Evolutionary conservation across 2,797 vertebrate genomes (phyloP), one percentile per base, ranked within the genome.

Genomic region (Acipenser transmontanus): DNA sequence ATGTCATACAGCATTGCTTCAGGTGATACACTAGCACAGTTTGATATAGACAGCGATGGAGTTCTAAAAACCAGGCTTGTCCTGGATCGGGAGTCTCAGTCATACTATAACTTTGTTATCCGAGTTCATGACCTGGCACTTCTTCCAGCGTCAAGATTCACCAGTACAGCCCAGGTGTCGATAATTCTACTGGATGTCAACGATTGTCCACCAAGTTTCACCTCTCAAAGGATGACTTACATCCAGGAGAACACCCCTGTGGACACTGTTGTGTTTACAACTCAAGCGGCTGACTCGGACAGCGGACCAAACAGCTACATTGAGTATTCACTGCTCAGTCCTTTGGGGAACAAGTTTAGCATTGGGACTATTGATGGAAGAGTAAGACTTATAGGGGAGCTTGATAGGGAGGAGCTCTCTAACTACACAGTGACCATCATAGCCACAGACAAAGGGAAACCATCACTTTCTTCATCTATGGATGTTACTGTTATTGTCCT

Each of bases 251-350:
- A 95, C 78, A 97, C 95, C 0, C 93, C 97, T 0, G 89, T 94
- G 61, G 95, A 96, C 67, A 98, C 96, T 0, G 77, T 95, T 0
- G 92, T 99, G 61, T 98, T 97, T 76, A 90, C 80, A 0, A 95
- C 91, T 0, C 84, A 91, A 64, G 97, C 97, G 0, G 77, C 76
- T 0, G 97, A 99, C 11, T 88, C 94, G 0, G 97, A 99, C 82
- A 99, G 96, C 0, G 97, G 97, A 4, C 97, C 96, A 1, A 99
- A 99, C 81, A 98, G 95, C 80, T 99, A 99, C n/a, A 91, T 99
- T 1, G 94, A 99, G 68, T 99, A 99, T 75, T 91, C 91, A 0
- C 86, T 99, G 13, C 83, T 84, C 61, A 87, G 88, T 8, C 83
- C 88, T 0, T 82, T 73, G 0, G 90, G 89, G 3, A 93, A 84